Evolutionary conservation across 2,113 vertebrate species (phyloP).

Genomic region (Tychaedon coryphoeus): DNA sequence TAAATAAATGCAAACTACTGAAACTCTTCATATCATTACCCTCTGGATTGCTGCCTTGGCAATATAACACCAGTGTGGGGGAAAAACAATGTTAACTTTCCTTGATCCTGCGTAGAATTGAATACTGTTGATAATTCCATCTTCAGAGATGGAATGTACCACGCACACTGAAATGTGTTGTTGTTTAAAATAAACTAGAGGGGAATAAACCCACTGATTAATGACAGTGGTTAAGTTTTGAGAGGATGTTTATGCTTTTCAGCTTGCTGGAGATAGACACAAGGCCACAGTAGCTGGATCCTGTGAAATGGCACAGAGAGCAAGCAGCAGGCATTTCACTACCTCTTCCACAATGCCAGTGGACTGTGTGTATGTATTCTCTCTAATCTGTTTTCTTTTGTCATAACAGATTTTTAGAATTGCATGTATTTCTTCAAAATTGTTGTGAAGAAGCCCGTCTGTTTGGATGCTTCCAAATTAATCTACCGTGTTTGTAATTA

Average conservation of each 20-base stretch:
- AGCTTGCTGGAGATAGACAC: not conserved
- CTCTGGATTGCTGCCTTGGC: not conserved
- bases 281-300: too few relatives aligned
- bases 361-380: not conserved
- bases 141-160: not conserved
- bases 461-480: constrained; percentile 50
- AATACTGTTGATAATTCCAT: not conserved
- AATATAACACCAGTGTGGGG: not conserved
- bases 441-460: not conserved
- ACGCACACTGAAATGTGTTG: not conserved
- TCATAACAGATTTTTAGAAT: not conserved
- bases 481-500: constrained; percentile 57
- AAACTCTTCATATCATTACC: not conserved
- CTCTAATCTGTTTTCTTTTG: not conserved
- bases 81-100: not conserved
- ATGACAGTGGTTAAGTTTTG: not conserved
- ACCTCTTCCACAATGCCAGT: not conserved
- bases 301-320: not conserved
- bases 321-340: not conserved
- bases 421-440: not conserved
- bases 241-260: constrained; percentile 25
- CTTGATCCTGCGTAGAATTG: not conserved
- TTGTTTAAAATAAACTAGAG: not conserved
- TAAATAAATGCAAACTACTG: not conserved
- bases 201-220: constrained; percentile 23